Base-by-base conservation (phyloP, 2,888 invertebrate genomes). In the Drosophila colorata region DNA sequence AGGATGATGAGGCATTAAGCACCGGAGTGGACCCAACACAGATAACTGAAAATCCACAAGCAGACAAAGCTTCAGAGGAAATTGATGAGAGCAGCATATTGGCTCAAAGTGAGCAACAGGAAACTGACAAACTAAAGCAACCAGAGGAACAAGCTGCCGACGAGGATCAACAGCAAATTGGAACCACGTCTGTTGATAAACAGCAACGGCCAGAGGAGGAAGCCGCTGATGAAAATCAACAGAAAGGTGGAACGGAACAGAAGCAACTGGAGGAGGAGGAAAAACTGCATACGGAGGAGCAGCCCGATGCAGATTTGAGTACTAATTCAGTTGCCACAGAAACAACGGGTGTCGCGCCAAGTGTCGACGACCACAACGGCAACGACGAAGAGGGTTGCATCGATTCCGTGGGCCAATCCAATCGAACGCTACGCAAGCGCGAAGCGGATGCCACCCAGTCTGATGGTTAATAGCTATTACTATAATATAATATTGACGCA, bases 391-490 rank as follows among this genome's bases (percentile, higher is more conserved):
- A 38, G 25, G 52, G 8, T 33, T 25, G 31, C 14, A 41, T 23
- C 35, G 18, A 37, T 35, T 13, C 43, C 28, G 28, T 33, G 43
- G 18, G 28, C 31, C 33, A 33, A 33, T 38, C 49, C 16, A 65
- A 31, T 43, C 73, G 69, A 41, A 35, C 16, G n/a, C 23, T 43
- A 46, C 68, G 61, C 13, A 61, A 71, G 14, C 60, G 43, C 37
- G 53, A 57, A 20, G 56, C 56, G 58, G 87, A 83, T 58, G 51
- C 51, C 46, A 48, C 71, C 16, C 64, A 61, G 7, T 40, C 66
- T 78, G 79, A 83, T 56, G 82, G 82, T 83, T 87, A 83, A 87
- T 83, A 87, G 64, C 65, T 73, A 64, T 60, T 61, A 48, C 47
- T 47, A 65, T 53, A 64, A 60, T 76, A 43, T 52, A 31, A 49